Percentiles rank a stretch among this genome's conserved stretches.
Conservation (phyloP, 2,113 vertebrate genomes). For the Entelurus aequoreus region DNA sequence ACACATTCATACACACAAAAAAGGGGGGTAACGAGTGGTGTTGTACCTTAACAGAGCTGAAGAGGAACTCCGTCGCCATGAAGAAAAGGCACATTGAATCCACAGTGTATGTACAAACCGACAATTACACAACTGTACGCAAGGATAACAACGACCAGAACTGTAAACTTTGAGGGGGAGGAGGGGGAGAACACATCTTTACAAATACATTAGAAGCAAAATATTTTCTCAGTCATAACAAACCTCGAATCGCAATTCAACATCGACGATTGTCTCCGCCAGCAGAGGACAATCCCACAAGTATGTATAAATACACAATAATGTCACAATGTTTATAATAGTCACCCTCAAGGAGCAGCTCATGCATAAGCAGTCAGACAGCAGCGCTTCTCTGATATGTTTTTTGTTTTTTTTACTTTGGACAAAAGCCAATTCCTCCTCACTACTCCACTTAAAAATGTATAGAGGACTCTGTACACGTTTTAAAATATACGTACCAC, state of each 20-base stretch:
- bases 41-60: slow-evolving; percentile 68
- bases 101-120: slow-evolving; percentile 83
- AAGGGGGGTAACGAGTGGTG: slow-evolving; percentile 49
- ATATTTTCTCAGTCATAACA: slow-evolving; percentile 93
- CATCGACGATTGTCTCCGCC: slow-evolving; percentile 88
- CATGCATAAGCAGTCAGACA: slow-evolving; percentile 64
- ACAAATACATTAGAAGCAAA: slow-evolving; percentile 94
- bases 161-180: slow-evolving; percentile 83
- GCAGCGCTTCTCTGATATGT: slow-evolving; percentile 59
- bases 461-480: slow-evolving; percentile 76
- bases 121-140: slow-evolving; percentile 68
- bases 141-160: slow-evolving; percentile 75
- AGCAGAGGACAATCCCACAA: slow-evolving; percentile 90
- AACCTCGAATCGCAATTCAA: slow-evolving; percentile 92
- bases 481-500: slow-evolving; percentile 81
- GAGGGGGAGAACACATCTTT: slow-evolving; percentile 70
- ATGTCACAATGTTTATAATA: slow-evolving; percentile 84
- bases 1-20: slow-evolving; percentile 30
- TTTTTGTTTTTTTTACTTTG: slow-evolving; percentile 22
- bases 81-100: slow-evolving; percentile 84
- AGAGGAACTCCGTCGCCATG: slow-evolving; percentile 64
- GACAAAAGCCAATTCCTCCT: neutral
- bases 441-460: slow-evolving; percentile 73
- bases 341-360: slow-evolving; percentile 46
- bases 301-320: slow-evolving; percentile 75